Evolutionary conservation across 2,797 vertebrate species (phyloP), one percentile per base, ranked within the genome.

Genomic region (Falco biarmicus): DNA sequence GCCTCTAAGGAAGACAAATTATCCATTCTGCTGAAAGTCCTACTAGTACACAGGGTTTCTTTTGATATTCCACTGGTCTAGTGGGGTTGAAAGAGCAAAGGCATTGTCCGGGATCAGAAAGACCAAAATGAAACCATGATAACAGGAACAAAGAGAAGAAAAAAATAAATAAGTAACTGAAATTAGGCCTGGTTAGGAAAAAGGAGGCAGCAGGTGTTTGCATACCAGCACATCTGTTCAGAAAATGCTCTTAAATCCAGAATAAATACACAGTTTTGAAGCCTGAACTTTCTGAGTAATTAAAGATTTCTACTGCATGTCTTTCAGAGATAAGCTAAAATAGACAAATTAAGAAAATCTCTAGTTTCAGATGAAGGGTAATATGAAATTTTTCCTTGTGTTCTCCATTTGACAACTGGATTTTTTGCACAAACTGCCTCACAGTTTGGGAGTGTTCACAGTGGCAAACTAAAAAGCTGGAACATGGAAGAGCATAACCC

Each of bases 241-340:
- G 93, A 95, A 93, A 91, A 90, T 45, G 51, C 47, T 95, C 43
- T 93, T 97, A 97, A 97, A 95, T 95, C 94, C 92, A 90, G 73
- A 96, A 96, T 97, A 97, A 96, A 96, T 92, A 97, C 25, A 90
- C 90, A 96, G 50, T 96, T 91, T 86, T 76, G 95, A 96, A 97
- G 93, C 70, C 74, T 97, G 97, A 97, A 97, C 92, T 98, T 96
- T 98, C 77, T 9, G 14, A 93, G 84, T 96, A 97, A 97, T 97
- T 97, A 97, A 97, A 96, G 91, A 87, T 92, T 96, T 96, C 84
- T 94, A 48, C 53, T 59, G 65, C 63, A 54, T 68, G 76, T 84
- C 63, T 94, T 97, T 94, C 92, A 90, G 45, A 63, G 39, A 89
- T 57, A 70, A 88, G 48, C 17, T 87, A 43, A 53, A 54, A 91